Conservation (phyloP, 2,797 vertebrate species). For the Peromyscus nudipes region DNA sequence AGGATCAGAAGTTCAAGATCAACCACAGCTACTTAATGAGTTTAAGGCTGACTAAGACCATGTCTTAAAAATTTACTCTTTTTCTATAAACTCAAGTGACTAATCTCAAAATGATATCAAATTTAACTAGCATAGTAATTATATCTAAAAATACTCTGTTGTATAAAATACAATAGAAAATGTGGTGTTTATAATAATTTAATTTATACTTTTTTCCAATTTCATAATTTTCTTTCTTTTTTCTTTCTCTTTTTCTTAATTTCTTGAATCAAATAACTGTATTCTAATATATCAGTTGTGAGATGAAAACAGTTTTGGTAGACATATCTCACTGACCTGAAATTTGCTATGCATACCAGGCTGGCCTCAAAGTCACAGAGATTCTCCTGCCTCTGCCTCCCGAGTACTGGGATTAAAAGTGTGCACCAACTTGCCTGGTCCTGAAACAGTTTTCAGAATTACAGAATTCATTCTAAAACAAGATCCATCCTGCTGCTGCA, state of each 20-base stretch:
- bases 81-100: neutral
- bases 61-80: neutral
- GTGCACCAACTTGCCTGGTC: neutral
- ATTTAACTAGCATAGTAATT: conserved; percentile 11
- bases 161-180: neutral
- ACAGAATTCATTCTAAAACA: neutral
- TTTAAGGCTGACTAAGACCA: neutral
- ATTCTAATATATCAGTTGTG: conserved; percentile 11
- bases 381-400: neutral
- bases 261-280: neutral
- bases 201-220: neutral
- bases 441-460: neutral
- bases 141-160: conserved; percentile 19
- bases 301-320: neutral
- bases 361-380: neutral
- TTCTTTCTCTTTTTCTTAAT: neutral
- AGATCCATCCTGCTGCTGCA: neutral
- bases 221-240: neutral
- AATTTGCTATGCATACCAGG: neutral
- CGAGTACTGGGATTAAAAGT: neutral
- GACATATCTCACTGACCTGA: neutral
- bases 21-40: neutral
- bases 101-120: conserved; percentile 30
- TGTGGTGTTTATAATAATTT: neutral
- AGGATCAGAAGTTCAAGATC: neutral